Evolutionary conservation across 2,797 vertebrate species (phyloP).

Genomic region (Telmatherina bonti): DNA sequence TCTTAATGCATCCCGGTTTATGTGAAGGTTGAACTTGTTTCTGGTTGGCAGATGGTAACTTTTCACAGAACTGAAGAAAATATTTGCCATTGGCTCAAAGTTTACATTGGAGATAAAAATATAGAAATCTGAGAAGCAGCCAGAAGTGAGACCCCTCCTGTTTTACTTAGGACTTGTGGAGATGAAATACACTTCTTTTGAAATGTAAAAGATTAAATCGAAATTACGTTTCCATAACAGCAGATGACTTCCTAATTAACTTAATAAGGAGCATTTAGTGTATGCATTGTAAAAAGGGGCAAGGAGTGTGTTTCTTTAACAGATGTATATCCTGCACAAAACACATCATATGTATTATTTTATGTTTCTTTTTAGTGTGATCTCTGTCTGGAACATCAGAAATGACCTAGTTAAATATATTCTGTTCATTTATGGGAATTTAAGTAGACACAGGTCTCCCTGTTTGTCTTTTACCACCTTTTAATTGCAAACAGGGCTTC

Average conservation of each 20-base stretch:
- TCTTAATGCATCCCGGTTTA: slow-evolving; percentile 28
- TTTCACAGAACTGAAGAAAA: slow-evolving; percentile 39
- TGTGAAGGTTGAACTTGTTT: slow-evolving; percentile 35
- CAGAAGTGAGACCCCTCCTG: slow-evolving; percentile 42
- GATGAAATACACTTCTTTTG: slow-evolving; percentile 22
- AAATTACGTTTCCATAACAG: slow-evolving; percentile 28
- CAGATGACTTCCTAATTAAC: slow-evolving; percentile 22
- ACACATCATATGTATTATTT: slow-evolving; percentile 3
- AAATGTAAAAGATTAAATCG: slow-evolving; percentile 35
- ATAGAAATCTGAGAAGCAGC: slow-evolving; percentile 42
- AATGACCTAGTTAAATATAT: neutral
- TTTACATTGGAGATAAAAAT: slow-evolving; percentile 49
- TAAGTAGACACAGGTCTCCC: slow-evolving; percentile 2
- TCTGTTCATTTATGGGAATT: slow-evolving; percentile 11
- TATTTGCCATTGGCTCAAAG: slow-evolving; percentile 49
- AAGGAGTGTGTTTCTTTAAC: neutral
- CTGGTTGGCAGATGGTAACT: slow-evolving; percentile 47
- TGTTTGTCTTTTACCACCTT: slow-evolving; percentile 35
- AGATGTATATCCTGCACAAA: slow-evolving; percentile 5
- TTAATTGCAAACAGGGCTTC: slow-evolving; percentile 24
- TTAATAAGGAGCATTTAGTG: slow-evolving; percentile 17
- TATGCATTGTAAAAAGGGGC: slow-evolving; percentile 12
- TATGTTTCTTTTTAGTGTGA: slow-evolving; percentile 10
- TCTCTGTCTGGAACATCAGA: neutral
- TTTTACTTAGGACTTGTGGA: slow-evolving; percentile 25